Conservation (phyloP, 2,888 invertebrate species). For the Nomada flava region DNA sequence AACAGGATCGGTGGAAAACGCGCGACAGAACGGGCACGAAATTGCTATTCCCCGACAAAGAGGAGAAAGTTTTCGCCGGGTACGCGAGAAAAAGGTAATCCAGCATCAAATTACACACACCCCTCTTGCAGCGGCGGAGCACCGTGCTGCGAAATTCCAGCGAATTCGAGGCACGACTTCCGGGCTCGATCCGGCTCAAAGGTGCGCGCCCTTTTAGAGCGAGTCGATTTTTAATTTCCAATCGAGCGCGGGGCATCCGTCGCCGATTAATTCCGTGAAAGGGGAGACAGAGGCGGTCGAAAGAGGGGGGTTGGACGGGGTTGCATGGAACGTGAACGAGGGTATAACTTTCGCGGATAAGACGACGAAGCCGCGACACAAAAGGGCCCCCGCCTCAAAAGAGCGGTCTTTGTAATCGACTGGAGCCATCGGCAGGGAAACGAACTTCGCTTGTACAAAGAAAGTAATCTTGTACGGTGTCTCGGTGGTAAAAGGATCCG, state of each 20-base stretch:
- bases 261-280: conserved; percentile 51
- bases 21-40: conserved; percentile 15
- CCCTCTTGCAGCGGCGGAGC: not conserved
- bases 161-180: conserved; percentile 33
- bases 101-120: conserved; percentile 19
- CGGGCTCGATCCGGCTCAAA: conserved; percentile 21
- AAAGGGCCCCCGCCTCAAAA: conserved; percentile 55
- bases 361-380: conserved; percentile 47
- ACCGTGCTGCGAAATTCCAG: conserved; percentile 19
- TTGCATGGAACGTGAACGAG: not conserved
- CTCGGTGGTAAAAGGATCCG: conserved; percentile 62
- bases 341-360: conserved; percentile 60
- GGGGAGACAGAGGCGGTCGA: conserved; percentile 22
- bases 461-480: conserved; percentile 72
- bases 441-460: conserved; percentile 71
- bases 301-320: not conserved
- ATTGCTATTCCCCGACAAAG: conserved; percentile 16
- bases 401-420: conserved; percentile 69
- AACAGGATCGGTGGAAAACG: not conserved
- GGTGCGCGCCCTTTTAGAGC: conserved; percentile 9
- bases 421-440: conserved; percentile 69
- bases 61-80: not conserved
- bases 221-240: conserved; percentile 49
- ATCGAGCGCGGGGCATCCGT: conserved; percentile 30
- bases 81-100: conserved; percentile 17